phyloP scores from a whole-genome alignment of 2,797 vertebrate species.

The Chiroxiphia lanceolata region DNA sequence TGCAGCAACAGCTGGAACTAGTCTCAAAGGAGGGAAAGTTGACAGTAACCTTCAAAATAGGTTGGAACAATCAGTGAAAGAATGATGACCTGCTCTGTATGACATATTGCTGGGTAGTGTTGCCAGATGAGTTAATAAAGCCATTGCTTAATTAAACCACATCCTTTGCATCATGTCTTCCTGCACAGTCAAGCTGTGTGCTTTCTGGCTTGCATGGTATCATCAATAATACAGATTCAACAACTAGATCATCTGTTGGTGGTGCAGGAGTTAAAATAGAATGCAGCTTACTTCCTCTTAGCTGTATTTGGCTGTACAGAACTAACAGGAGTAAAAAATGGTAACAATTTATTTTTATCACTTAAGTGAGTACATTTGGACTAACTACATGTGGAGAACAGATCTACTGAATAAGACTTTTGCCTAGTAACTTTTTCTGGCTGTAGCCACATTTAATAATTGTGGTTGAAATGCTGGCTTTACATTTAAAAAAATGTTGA shows the following conservation, averaged over 20 bases:
- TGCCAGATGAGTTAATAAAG: conserved; percentile 62
- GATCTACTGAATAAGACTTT: conserved; percentile 39
- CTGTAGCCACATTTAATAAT: conserved; percentile 65
- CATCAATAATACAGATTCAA: conserved; percentile 21
- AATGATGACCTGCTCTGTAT: conserved; percentile 9
- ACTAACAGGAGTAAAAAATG: conserved; percentile 57
- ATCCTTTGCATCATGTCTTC: conserved; percentile 56
- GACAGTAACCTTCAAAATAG: not conserved
- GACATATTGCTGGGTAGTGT: conserved; percentile 18
- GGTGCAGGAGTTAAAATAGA: conserved; percentile 55
- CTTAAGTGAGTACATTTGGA: conserved; percentile 42
- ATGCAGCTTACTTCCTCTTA: conserved; percentile 43
- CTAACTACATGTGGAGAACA: conserved; percentile 48
- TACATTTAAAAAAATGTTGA: conserved; percentile 68
- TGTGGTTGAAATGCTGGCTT: conserved; percentile 64
- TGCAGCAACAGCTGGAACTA: not conserved
- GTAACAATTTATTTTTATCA: conserved; percentile 61
- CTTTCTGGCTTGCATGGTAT: conserved; percentile 16
- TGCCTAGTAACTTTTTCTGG: conserved; percentile 60
- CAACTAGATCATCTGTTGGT: conserved; percentile 46
- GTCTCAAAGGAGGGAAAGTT: not conserved
- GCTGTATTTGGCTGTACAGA: conserved; percentile 14
- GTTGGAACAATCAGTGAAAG: not conserved
- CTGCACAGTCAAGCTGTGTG: conserved; percentile 49
- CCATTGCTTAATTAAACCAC: conserved; percentile 49